Evolutionary conservation across 2,797 vertebrate genomes (phyloP).

Genomic region (Orestias chungarensis): DNA sequence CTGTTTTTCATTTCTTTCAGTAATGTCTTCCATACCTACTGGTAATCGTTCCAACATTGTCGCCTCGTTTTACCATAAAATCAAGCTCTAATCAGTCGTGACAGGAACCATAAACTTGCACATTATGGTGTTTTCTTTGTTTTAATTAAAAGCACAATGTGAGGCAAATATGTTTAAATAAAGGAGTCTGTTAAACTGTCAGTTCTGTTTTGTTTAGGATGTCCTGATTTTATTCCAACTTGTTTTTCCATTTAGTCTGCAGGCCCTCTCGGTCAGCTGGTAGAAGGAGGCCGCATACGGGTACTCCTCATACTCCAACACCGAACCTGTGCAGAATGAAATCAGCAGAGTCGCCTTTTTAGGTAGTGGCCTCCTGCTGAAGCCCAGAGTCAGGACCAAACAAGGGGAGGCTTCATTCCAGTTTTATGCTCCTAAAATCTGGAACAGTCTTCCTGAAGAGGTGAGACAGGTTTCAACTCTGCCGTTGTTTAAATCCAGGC

Average conservation of each 20-base stretch:
- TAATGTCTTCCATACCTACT: background rate
- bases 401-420: too few species aligned
- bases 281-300: background rate
- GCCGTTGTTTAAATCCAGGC: too few species aligned
- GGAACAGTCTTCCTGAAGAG: too few species aligned
- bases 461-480: too few species aligned
- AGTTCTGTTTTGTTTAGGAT: background rate
- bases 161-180: background rate
- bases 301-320: background rate
- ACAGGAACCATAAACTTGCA: background rate
- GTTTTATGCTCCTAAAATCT: too few species aligned
- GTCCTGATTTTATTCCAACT: background rate
- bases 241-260: background rate
- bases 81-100: background rate
- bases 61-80: background rate
- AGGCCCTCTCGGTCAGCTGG: background rate
- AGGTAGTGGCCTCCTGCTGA: too few species aligned
- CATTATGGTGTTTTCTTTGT: conserved; percentile 2
- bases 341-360: background rate
- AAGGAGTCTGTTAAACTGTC: conserved; percentile 1
- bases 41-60: background rate
- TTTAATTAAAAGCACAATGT: conserved; percentile 1
- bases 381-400: too few species aligned
- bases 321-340: background rate
- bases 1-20: too few species aligned